These are phyloP conservation scores for Hypanus sabinus DNA, from an alignment of 2,113 vertebrate genomes.

Conservation along the genomic window DNA sequence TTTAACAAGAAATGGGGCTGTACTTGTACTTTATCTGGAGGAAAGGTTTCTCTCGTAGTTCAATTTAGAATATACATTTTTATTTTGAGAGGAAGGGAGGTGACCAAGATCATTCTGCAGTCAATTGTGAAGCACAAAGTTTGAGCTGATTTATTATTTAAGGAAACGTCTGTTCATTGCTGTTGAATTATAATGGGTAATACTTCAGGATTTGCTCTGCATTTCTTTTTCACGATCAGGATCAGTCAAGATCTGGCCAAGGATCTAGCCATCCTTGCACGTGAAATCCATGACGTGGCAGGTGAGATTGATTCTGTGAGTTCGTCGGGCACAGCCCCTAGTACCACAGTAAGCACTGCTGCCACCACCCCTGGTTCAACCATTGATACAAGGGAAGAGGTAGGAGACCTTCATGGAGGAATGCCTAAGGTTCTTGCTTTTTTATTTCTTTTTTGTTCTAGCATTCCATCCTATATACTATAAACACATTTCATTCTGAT, in stretches of 20 bases:
- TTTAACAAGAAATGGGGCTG: background rate
- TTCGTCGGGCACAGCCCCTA: slow-evolving; percentile 94
- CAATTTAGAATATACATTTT: background rate
- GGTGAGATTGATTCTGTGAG: slow-evolving; percentile 98
- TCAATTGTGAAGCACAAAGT: background rate
- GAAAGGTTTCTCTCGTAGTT: background rate
- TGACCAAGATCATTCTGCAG: background rate
- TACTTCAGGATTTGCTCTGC: slow-evolving; percentile 55
- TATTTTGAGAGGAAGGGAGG: background rate
- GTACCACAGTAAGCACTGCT: slow-evolving; percentile 97
- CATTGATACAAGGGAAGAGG: slow-evolving; percentile 99
- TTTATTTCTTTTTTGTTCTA: slow-evolving; percentile 72
- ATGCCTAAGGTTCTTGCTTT: slow-evolving; percentile 86
- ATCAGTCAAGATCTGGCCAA: slow-evolving; percentile 94
- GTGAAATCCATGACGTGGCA: slow-evolving; percentile 97
- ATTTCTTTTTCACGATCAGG: slow-evolving; percentile 59
- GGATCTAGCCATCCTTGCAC: slow-evolving; percentile 90
- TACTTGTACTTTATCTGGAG: background rate
- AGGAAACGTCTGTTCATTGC: background rate
- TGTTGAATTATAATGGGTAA: slow-evolving; percentile 58
- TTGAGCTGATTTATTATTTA: background rate
- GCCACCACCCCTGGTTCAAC: slow-evolving; percentile 98
- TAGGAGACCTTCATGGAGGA: slow-evolving; percentile 84
- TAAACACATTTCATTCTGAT: slow-evolving; percentile 27
- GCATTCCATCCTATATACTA: slow-evolving; percentile 56